Percentiles rank a stretch among this genome's conserved stretches.
These are phyloP conservation scores for Amphiprion ocellaris DNA, from an alignment of 2,113 vertebrate species.

Conservation along the genomic window DNA sequence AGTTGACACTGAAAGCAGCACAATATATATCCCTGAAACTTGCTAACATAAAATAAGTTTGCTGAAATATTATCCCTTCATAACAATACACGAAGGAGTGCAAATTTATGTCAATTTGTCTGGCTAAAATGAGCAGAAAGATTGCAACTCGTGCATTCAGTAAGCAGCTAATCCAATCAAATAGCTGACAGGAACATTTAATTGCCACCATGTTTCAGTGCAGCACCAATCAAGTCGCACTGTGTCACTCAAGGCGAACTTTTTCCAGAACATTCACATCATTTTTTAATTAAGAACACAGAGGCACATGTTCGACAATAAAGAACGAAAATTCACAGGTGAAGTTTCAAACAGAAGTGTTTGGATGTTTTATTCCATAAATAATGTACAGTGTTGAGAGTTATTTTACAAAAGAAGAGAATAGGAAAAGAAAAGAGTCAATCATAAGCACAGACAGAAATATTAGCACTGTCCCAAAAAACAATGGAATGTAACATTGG, in stretches of 20 bases:
- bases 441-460: constrained; percentile 74
- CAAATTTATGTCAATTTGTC: not conserved
- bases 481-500: constrained; percentile 78
- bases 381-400: constrained; percentile 78
- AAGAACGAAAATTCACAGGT: constrained; percentile 83
- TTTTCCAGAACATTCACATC: constrained; percentile 22
- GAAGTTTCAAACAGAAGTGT: constrained; percentile 81
- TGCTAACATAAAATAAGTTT: constrained; percentile 4
- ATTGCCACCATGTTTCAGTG: not conserved
- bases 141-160: not conserved
- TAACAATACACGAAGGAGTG: constrained; percentile 1
- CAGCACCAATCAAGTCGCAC: not conserved
- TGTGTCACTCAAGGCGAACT: not conserved
- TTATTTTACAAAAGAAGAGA: constrained; percentile 75
- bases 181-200: constrained; percentile 17
- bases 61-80: constrained; percentile 3
- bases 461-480: constrained; percentile 72
- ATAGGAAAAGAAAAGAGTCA: constrained; percentile 68
- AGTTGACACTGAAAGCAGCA: not conserved
- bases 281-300: constrained; percentile 57
- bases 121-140: not conserved
- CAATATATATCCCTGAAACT: constrained; percentile 4
- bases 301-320: constrained; percentile 65
- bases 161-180: constrained; percentile 17
- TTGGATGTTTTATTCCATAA: constrained; percentile 86